Percentiles rank a stretch among this genome's conserved stretches.
Conservation (phyloP, 2,113 vertebrate species). For the Aegithalos caudatus region DNA sequence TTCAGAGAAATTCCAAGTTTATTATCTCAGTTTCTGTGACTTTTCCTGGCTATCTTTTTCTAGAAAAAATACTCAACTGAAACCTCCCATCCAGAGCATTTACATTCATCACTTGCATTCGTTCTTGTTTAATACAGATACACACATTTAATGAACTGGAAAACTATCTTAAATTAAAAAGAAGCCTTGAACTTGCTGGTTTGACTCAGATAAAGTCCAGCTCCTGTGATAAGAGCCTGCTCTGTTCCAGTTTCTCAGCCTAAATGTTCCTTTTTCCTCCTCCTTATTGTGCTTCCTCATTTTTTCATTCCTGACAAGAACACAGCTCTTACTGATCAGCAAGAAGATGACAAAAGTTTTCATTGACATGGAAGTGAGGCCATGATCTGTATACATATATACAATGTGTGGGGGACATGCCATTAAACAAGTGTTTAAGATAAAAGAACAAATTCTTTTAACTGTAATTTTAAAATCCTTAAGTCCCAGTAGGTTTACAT, state of each 20-base stretch:
- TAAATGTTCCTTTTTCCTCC: neutral
- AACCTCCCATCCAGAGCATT: neutral
- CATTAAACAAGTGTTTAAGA: neutral
- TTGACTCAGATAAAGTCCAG: neutral
- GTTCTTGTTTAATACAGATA: neutral
- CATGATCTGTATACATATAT: neutral
- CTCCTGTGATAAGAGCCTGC: neutral
- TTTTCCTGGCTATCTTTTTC: neutral
- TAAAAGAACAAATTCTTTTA: neutral
- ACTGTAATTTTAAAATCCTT: neutral
- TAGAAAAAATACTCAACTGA: neutral
- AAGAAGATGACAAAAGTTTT: neutral
- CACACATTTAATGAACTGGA: neutral
- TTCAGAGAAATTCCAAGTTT: neutral
- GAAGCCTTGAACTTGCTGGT: neutral
- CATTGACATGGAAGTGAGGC: neutral
- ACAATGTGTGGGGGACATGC: neutral
- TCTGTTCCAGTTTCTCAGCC: neutral
- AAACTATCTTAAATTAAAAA: neutral
- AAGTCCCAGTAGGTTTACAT: neutral
- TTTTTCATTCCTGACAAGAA: neutral
- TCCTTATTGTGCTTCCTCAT: neutral
- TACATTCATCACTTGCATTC: neutral
- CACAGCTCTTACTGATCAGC: neutral
- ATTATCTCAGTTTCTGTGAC: neutral